Percentiles rank a stretch among this genome's conserved stretches.
Evolutionary conservation across 2,797 vertebrate genomes (phyloP).

Genomic region (Pseudochirops corinnae): DNA sequence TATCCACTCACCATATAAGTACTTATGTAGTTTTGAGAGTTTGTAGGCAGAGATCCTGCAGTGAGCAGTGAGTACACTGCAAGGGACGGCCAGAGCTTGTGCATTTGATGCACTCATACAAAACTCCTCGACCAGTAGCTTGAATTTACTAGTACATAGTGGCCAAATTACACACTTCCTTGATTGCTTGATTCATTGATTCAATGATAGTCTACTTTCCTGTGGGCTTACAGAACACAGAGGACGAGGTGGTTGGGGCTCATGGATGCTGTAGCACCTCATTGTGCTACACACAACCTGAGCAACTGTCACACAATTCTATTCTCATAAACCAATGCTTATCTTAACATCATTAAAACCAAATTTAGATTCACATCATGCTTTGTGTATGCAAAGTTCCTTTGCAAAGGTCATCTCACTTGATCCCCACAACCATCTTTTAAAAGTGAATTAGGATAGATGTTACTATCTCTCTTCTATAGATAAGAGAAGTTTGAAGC

Average conservation of each 20-base stretch:
- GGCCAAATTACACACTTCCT: not conserved
- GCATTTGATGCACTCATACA: not conserved
- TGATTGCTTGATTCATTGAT: not conserved
- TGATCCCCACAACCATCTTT: not conserved
- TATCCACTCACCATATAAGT: not conserved
- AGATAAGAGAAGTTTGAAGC: not conserved
- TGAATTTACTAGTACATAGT: not conserved
- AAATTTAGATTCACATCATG: not conserved
- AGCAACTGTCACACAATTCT: not conserved
- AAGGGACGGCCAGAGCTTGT: not conserved
- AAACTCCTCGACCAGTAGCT: not conserved
- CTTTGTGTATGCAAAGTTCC: not conserved
- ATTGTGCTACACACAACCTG: not conserved
- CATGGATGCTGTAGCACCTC: not conserved
- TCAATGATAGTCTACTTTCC: not conserved
- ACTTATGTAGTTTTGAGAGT: not conserved
- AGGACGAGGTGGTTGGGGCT: not conserved
- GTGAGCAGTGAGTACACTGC: not conserved
- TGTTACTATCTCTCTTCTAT: not conserved
- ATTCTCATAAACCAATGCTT: not conserved
- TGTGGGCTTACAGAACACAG: not conserved
- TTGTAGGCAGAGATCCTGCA: not conserved
- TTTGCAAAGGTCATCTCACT: not conserved
- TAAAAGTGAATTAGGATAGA: not conserved
- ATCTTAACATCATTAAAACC: not conserved